These are phyloP conservation scores for Sarcophaga caerulescens DNA, from an alignment of 2,888 invertebrate genomes.

Conservation along the genomic window DNA sequence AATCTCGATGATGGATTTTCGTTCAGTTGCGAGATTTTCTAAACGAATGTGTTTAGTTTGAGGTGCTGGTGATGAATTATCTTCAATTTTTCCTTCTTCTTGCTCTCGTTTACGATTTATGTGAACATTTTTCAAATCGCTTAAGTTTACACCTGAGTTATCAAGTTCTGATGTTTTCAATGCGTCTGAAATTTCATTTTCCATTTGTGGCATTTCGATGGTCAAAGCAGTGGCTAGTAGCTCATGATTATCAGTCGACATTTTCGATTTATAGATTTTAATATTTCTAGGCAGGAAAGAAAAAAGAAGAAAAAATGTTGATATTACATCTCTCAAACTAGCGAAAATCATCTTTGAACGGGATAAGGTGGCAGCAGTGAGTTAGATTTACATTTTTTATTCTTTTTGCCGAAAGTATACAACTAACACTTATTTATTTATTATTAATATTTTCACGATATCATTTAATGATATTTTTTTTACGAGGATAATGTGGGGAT, in stretches of 20 bases:
- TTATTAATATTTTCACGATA: neutral
- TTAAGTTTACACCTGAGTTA: conserved; percentile 14
- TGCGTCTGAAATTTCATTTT: conserved; percentile 64
- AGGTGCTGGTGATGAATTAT: neutral
- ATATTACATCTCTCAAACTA: conserved; percentile 48
- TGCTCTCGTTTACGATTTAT: conserved; percentile 56
- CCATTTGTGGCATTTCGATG: conserved; percentile 66
- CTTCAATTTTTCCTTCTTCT: conserved; percentile 47
- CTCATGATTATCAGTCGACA: conserved; percentile 52
- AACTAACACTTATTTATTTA: neutral
- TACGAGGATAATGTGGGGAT: conserved; percentile 69
- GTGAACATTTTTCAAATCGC: conserved; percentile 52
- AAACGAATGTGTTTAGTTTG: conserved; percentile 56
- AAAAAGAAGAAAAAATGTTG: conserved; percentile 54
- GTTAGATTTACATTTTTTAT: conserved; percentile 21
- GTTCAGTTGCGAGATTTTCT: conserved; percentile 69
- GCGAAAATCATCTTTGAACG: conserved; percentile 36
- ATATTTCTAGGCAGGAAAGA: conserved; percentile 46
- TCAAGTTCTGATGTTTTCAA: conserved; percentile 14
- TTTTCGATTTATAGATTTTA: conserved; percentile 34
- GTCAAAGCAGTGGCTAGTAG: conserved; percentile 59
- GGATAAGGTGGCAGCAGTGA: conserved; percentile 61
- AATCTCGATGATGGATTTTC: conserved; percentile 77
- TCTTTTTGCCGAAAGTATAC: neutral
- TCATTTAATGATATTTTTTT: neutral